These are phyloP conservation scores for Nothobranchius furzeri DNA, from an alignment of 2,113 vertebrate genomes.

Conservation along the genomic window DNA sequence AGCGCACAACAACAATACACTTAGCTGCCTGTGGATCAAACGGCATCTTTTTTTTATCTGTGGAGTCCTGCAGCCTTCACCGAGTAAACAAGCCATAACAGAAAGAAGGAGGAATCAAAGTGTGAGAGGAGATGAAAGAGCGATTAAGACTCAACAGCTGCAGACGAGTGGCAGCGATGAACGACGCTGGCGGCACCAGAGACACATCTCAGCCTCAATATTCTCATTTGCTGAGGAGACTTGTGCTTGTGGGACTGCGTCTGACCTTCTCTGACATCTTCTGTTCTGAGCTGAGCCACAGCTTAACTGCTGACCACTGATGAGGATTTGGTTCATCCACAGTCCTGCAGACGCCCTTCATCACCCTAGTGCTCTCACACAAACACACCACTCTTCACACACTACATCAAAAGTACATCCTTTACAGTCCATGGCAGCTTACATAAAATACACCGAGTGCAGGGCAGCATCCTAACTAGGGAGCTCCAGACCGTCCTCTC, in stretches of 20 bases:
- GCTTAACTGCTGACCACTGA: constrained; percentile 21
- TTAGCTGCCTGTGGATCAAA: constrained; percentile 21
- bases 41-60: constrained; percentile 7
- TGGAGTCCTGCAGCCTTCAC: constrained; percentile 30
- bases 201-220: not conserved
- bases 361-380: not conserved
- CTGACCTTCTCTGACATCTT: constrained; percentile 23
- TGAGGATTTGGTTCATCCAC: constrained; percentile 12
- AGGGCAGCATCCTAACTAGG: no score
- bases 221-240: not conserved
- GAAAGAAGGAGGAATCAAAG: constrained; percentile 21
- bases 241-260: not conserved
- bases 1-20: constrained; percentile 12
- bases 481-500: no score
- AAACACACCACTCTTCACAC: not conserved
- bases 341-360: not conserved
- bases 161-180: not conserved
- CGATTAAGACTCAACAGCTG: constrained; percentile 10
- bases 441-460: no score
- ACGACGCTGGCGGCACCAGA: not conserved
- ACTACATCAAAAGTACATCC: constrained; percentile 1
- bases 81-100: constrained; percentile 23
- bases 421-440: not conserved
- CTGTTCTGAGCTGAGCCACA: constrained; percentile 29
- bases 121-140: constrained; percentile 27